Evolutionary conservation across 2,113 vertebrate genomes (phyloP), one percentile per base, ranked within the genome.

Genomic region (Synchiropus splendidus): DNA sequence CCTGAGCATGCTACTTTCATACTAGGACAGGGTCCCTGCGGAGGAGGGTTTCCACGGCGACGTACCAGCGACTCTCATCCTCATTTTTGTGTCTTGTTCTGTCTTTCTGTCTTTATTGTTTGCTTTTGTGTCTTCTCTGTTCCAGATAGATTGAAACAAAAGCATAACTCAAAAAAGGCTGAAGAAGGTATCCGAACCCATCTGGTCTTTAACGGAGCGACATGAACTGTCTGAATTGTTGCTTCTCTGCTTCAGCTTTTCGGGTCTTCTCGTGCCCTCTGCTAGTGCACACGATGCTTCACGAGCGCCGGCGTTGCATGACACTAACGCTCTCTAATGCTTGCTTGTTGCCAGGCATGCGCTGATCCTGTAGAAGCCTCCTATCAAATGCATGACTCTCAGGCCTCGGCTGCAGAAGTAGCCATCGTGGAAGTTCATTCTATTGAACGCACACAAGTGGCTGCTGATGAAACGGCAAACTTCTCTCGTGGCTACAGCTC

Each of bases 111-210:
- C 54, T 69, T 65, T 72, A 71, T 64, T 39, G 40, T 79, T 70
- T 81, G 59, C 72, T 65, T 77, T 70, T 85, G 74, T 85, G 80
- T 85, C 80, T 87, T 83, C 79, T 89, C 75, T 88, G 77, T 89
- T 92, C 88, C 87, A 89, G 88, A 92, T 81, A 90, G 83, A 92
- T 87, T 89, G 86, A 91, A 89, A 91, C 88, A 89, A 92, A 93
- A 89, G 83, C 85, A 86, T 90, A 89, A 89, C 80, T 88, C 88
- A 88, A 88, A 91, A 88, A 83, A 83, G 72, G 79, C 82, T 50
- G 54, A 83, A 81, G 82, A 87, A 90, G 86, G 85, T 89, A 86
- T 82, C 85, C 72, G 71, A 70, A 84, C 54, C 69, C 78, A 70
- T 80, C 73, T 27, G n/a, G 57, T 74, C 70, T 58, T 75, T 52